Percentiles rank a stretch among this genome's conserved stretches.
These are phyloP conservation scores for Macrotrachela quadricornifera DNA, from an alignment of 1,140 invertebrate species.

Conservation along the genomic window DNA sequence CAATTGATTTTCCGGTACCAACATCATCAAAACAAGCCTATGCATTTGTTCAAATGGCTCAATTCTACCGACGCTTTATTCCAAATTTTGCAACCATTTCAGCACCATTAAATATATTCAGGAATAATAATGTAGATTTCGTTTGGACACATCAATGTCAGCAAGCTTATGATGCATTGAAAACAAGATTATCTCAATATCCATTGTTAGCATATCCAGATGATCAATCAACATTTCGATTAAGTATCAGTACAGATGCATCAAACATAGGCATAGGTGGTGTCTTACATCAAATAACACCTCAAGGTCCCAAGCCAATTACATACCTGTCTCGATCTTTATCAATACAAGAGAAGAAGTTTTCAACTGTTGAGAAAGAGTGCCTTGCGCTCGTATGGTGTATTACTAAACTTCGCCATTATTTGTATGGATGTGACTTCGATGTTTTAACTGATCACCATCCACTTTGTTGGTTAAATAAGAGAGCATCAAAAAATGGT, in stretches of 20 bases:
- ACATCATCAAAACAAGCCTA: slow-evolving; percentile 13
- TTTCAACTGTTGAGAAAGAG: slow-evolving; percentile 14
- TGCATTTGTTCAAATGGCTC: slow-evolving; percentile 16
- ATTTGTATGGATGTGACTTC: slow-evolving; percentile 12
- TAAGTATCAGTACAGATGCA: slow-evolving; percentile 12
- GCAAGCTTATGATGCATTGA: slow-evolving; percentile 11
- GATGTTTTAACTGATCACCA: slow-evolving; percentile 1
- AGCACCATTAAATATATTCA: slow-evolving; percentile 11
- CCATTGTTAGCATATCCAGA: slow-evolving; percentile 10
- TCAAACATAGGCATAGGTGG: slow-evolving; percentile 10
- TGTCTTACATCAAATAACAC: slow-evolving; percentile 11
- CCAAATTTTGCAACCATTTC: slow-evolving; percentile 13
- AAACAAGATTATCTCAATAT: slow-evolving; percentile 7
- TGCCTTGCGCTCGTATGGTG: slow-evolving; percentile 13
- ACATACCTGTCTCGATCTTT: slow-evolving; percentile 3
- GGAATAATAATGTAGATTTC: slow-evolving; percentile 1
- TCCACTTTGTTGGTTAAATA: neutral
- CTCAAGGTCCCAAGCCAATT: slow-evolving; percentile 6
- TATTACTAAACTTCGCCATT: slow-evolving; percentile 12
- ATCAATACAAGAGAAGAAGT: slow-evolving; percentile 11
- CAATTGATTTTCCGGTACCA: slow-evolving; percentile 17
- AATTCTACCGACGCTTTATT: slow-evolving; percentile 18
- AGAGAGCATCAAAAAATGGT: neutral
- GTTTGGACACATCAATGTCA: neutral
- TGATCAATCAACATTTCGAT: too few species aligned